Conservation (phyloP, 2,888 invertebrate species). For the Eurytoma adleriae region DNA sequence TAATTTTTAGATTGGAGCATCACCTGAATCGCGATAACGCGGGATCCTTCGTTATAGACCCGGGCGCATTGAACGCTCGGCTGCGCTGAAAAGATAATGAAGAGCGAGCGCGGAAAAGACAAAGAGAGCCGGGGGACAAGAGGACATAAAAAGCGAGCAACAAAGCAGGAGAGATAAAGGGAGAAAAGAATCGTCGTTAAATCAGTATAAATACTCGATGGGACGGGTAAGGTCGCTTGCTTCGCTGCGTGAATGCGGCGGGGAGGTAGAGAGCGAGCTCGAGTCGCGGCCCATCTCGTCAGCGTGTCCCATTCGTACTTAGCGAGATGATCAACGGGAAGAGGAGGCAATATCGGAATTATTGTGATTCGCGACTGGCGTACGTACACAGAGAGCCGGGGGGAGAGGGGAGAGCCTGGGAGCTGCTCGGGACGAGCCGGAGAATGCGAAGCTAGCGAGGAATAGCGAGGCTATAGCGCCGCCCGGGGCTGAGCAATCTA, state of each 20-base stretch:
- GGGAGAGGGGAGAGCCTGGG: neutral
- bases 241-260: constrained; percentile 6
- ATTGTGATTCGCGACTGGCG: constrained; percentile 71
- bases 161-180: constrained; percentile 44
- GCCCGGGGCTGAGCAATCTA: constrained; percentile 73
- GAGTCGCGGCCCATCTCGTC: constrained; percentile 60
- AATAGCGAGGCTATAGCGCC: constrained; percentile 57
- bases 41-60: no score
- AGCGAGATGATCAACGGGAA: constrained; percentile 72
- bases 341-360: constrained; percentile 75
- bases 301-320: constrained; percentile 67
- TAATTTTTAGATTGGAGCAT: constrained; percentile 41
- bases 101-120: constrained; percentile 18
- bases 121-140: neutral
- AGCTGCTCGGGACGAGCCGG: neutral
- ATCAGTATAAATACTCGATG: constrained; percentile 55
- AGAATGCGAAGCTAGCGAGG: constrained; percentile 57
- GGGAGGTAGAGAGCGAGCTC: neutral
- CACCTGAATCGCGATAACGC: constrained; percentile 30
- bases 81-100: constrained; percentile 45
- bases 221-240: constrained; percentile 36
- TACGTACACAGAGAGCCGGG: neutral
- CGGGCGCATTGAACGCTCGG: constrained; percentile 23
- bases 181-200: constrained; percentile 55
- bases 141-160: constrained; percentile 31